Base-by-base conservation (phyloP, 2,797 vertebrate species). In the Catostomus latipinnis region DNA sequence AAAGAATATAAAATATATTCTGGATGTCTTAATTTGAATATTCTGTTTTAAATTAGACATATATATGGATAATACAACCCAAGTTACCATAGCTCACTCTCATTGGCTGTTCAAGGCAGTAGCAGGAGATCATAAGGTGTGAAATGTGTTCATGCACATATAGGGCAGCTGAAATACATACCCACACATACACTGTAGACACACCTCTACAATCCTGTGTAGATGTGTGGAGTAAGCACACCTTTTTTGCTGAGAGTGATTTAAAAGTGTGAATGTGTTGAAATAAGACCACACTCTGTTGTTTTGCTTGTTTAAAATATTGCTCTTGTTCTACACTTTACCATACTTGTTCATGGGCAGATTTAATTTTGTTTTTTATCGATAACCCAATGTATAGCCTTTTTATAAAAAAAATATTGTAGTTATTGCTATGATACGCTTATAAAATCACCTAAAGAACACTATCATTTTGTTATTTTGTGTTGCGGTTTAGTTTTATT, bases 331-430 rank as follows among this genome's bases (percentile, higher is more conserved):
- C 12, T 16, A 58, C 57, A 60, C 58, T 53, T 62, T 62, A 67
- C 62, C 53, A 43, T 65, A 78, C 56, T 8, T n/a, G 18, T 68
- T 80, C 66, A 53, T 71, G 34, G 66, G 63, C 75, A 66, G 68
- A 57, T 76, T 76, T 56, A 48, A 22, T 69, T 71, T 69, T 72
- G 11, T 45, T 50, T 67, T 76, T 11, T 18, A 66, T 76, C 72
- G 58, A 80, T 70, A 8, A 70, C 50, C 78, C 74, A 58, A 60
- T 66, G 71, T 83, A 34, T 68, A 78, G 77, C 80, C 63, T 83
- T 18, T 74, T 82, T 79, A 48, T 82, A 80, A 62, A 43, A 70
- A 34, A 22, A 22, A 22, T 1, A 22, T 22, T 80, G 67, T 56
- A 57, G 70, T 53, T 71, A 68, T 67, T 80, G 79, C 69, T 81